phyloP scores from a whole-genome alignment of 2,888 invertebrate species.

The Drosophila koepferae region DNA sequence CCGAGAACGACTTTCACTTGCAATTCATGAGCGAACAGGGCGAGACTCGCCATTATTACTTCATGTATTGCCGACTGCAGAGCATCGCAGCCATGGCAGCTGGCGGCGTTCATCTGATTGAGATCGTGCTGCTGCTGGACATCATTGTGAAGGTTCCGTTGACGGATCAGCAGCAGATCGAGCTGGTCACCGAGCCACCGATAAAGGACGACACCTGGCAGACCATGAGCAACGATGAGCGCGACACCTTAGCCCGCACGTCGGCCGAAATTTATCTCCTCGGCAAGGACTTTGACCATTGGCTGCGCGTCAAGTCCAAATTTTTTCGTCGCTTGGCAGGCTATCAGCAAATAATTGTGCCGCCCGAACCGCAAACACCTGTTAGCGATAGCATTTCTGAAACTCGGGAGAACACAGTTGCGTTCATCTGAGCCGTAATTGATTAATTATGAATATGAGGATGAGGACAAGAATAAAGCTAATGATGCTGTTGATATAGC shows the following conservation, averaged over 20 bases:
- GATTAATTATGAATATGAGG: too few relatives aligned
- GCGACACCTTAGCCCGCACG: constrained; percentile 25
- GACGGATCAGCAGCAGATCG: constrained; percentile 16
- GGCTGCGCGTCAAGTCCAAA: constrained; percentile 30
- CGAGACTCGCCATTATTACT: constrained; percentile 63
- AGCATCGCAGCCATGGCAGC: constrained; percentile 44
- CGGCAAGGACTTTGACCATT: constrained; percentile 29
- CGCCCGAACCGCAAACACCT: too few relatives aligned
- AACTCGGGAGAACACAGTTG: too few relatives aligned
- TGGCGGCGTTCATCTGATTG: constrained; percentile 52
- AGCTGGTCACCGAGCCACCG: constrained; percentile 16
- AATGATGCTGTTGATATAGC: too few relatives aligned
- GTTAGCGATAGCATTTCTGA: too few relatives aligned
- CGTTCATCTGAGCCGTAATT: too few relatives aligned
- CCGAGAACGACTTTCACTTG: constrained; percentile 72
- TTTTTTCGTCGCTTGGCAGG: constrained; percentile 42
- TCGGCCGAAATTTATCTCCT: constrained; percentile 37
- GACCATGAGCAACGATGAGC: constrained; percentile 23
- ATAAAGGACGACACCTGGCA: constrained; percentile 3
- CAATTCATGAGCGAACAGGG: constrained; percentile 57
- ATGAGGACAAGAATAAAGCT: too few relatives aligned
- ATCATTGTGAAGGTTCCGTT: constrained; percentile 25
- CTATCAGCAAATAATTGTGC: constrained; percentile 10
- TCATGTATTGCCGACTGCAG: constrained; percentile 58
- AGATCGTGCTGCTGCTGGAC: constrained; percentile 38